phyloP scores from a whole-genome alignment of 2,113 vertebrate species.

The Rynchops niger region DNA sequence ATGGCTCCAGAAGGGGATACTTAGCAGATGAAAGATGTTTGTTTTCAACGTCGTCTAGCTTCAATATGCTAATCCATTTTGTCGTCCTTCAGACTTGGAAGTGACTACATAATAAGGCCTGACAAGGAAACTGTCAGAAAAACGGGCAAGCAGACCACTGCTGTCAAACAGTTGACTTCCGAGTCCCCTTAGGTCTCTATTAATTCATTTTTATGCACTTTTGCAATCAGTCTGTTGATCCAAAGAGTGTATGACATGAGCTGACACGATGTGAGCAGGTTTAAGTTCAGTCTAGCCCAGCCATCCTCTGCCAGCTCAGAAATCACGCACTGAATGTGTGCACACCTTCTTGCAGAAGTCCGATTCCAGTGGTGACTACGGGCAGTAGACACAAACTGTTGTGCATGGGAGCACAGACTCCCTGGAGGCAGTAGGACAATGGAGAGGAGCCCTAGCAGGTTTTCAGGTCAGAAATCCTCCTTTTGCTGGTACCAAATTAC shows the following conservation, averaged over 20 bases:
- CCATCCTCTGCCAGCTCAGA: neutral
- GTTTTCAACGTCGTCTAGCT: neutral
- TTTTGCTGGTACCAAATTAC: neutral
- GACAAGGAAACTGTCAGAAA: slow-evolving; percentile 18
- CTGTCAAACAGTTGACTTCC: slow-evolving; percentile 19
- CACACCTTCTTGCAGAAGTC: neutral
- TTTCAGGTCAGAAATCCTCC: neutral
- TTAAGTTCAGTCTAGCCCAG: neutral
- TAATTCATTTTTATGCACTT: neutral
- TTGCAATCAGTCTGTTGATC: neutral
- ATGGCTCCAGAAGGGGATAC: neutral
- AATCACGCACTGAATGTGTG: neutral
- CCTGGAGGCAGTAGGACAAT: neutral
- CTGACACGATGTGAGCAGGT: neutral
- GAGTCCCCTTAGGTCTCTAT: neutral
- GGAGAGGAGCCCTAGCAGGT: neutral
- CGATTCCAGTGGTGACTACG: neutral
- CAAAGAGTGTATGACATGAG: neutral
- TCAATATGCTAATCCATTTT: neutral
- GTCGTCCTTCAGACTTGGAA: slow-evolving; percentile 26
- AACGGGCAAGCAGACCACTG: neutral
- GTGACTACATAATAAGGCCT: neutral
- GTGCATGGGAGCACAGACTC: neutral
- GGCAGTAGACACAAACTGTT: fast-evolving
- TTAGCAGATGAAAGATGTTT: slow-evolving; percentile 40